Evolutionary conservation across 1,140 invertebrate genomes (phyloP).

Genomic region (Oscheius sp.): DNA sequence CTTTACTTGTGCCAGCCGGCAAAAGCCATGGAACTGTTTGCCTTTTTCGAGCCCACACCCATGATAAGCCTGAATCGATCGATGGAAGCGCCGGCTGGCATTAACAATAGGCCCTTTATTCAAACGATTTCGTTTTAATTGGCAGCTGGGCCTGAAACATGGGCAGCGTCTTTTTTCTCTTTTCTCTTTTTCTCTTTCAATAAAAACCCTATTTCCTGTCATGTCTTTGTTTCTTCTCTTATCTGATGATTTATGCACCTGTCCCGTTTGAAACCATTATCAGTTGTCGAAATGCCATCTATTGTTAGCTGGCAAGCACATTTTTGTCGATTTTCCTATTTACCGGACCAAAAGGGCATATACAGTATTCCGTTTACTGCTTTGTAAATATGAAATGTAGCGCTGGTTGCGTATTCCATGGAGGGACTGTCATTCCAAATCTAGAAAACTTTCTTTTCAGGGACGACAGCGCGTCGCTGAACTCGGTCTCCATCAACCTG

Average conservation of each 20-base stretch:
- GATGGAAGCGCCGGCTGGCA: background rate
- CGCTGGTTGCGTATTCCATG: too few relatives aligned
- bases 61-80: background rate
- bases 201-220: background rate
- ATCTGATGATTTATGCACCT: background rate
- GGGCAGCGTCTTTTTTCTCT: background rate
- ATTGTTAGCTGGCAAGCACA: too few relatives aligned
- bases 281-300: too few relatives aligned
- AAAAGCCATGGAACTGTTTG: background rate
- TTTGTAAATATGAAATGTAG: too few relatives aligned
- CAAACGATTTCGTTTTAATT: background rate
- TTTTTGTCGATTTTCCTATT: too few relatives aligned
- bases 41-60: background rate
- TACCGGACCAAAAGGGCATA: too few relatives aligned
- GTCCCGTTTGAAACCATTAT: too few relatives aligned
- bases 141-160: background rate
- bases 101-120: background rate
- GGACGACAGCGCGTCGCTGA: slow-evolving; percentile 19
- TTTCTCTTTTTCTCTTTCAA: background rate
- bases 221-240: background rate
- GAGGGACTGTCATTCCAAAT: too few relatives aligned
- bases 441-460: background rate
- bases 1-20: background rate
- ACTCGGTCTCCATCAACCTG: slow-evolving; percentile 53
- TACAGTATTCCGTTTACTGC: too few relatives aligned